Base-by-base conservation (phyloP, 1,140 invertebrate species). In the Bacillus rossius region DNA sequence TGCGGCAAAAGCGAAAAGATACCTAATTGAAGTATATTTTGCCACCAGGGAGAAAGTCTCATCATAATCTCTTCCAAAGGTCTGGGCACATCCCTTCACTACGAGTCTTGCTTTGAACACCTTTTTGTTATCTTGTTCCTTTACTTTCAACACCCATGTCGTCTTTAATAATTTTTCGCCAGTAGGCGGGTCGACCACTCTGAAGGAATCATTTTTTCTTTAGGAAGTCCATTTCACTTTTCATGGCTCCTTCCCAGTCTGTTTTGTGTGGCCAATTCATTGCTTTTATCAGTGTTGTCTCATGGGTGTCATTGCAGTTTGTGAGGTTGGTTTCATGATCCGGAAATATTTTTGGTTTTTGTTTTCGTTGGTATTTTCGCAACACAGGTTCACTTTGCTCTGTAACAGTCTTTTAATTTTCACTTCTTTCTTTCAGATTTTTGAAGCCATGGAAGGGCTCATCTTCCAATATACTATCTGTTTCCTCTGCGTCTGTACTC, bases 131-230 rank as follows among this genome's bases (percentile, higher is more conserved):
- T 17, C 3, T 54, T 59, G 8, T 47, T 57, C 60, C 38, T 75
- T 75, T 40, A 51, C 63, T 17, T 69, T 64, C 14, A 66, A 76
- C 5, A 77, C 66, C 72, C 70, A 75, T 61, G 69, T 68, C 47
- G 67, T 71, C 53, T 70, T 50, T 38, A 75, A 58, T 58, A 67
- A 64, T 63, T 64, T 65, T 51, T 65, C 61, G 29, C 61, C 59
- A 53, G 55, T 25, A 7, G 75, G 73, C 48, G 57, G 70, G 40
- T 61, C 41, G 16, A 75, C 72, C 60, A 76, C 5, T 19, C 8
- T 14, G 8, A 17, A 51, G 2, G 65, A 66, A 25, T 66, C 51
- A 62, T 71, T 70, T 20, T n/a, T 69, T 64, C 55, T 65, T 29
- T 48, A 72, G 68, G 10, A 63, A 62, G 3, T 62, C 43, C 10